Percentiles rank a stretch among this genome's conserved stretches.
These are phyloP conservation scores for Akabosia matsudoensis DNA, from an alignment of 1,140 invertebrate genomes.

Conservation along the genomic window DNA sequence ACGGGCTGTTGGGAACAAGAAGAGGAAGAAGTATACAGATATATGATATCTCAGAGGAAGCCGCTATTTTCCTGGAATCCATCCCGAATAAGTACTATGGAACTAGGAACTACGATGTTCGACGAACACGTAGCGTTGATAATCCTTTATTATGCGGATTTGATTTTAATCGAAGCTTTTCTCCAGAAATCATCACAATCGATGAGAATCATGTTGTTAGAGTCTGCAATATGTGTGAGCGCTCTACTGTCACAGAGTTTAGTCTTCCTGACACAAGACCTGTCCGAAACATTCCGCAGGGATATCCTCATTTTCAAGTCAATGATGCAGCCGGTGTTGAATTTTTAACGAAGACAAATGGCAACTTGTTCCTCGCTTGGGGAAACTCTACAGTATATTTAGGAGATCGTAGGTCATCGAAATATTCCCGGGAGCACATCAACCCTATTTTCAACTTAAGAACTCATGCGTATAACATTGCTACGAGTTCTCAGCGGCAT, in stretches of 20 bases:
- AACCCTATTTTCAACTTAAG: conserved; percentile 31
- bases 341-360: not conserved
- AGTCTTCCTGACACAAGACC: no score
- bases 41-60: conserved; percentile 26
- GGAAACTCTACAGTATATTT: conserved; percentile 22
- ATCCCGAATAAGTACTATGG: conserved; percentile 32
- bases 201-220: conserved; percentile 37
- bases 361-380: conserved; percentile 19
- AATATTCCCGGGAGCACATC: not conserved
- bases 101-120: not conserved
- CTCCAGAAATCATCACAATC: conserved; percentile 26
- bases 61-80: conserved; percentile 24
- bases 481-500: conserved; percentile 36
- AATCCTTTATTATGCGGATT: conserved; percentile 26
- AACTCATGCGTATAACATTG: not conserved
- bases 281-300: not conserved
- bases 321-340: conserved; percentile 29
- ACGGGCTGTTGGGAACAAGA: conserved; percentile 25
- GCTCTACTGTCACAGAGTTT: no score
- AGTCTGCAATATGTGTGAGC: conserved; percentile 12
- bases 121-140: not conserved
- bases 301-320: conserved; percentile 25
- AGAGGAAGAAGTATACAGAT: conserved; percentile 41
- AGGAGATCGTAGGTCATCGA: conserved; percentile 22
- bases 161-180: conserved; percentile 33